Base-by-base conservation (phyloP, 2,797 vertebrate genomes). In the Periophthalmus magnuspinnatus region DNA sequence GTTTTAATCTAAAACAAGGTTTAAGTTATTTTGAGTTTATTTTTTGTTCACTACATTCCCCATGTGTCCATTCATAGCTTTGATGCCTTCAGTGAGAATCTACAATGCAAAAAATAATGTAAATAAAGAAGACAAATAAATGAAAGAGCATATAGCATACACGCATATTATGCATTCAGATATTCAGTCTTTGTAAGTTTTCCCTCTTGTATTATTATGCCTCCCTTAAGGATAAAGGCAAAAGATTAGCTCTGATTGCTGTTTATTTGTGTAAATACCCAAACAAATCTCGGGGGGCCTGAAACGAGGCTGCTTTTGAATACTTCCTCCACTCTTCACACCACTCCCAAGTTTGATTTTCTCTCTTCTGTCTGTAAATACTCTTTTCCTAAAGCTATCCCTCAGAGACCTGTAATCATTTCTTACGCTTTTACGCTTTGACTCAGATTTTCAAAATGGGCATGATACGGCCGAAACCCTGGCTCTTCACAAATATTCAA, bases 191-290 rank as follows among this genome's bases (percentile, higher is more conserved):
- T 34, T 56, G n/a, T 45, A 36, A 24, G 21, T 60, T 22, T 13
- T 5, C n/a, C 47, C 4, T 5, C 22, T 66, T 38, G 3, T 11
- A 33, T 33, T 68, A 16, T 33, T 66, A 19, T 69, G 38, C 55
- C 67, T 41, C 5, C 57, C 65, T 48, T 64, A 62, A 68, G 67
- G 66, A 71, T 78, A 21, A 70, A 70, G 36, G 62, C 75, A 76
- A 75, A 67, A 60, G 77, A 88, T 86, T 81, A 82, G 77, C 79
- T 54, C 69, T 79, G 76, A 77, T 21, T 36, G 69, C 50, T 16
- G 65, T 36, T 21, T 13, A 50, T 78, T 69, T 64, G 59, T 77
- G 69, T 69, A 83, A 83, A 83, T 77, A 73, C 63, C 71, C 57
- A 67, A 17, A 41, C 41, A 48, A 52, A 74, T 77, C 38, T 63